Evolutionary conservation across 2,888 invertebrate genomes (phyloP).

Genomic region (Thera obeliscata): DNA sequence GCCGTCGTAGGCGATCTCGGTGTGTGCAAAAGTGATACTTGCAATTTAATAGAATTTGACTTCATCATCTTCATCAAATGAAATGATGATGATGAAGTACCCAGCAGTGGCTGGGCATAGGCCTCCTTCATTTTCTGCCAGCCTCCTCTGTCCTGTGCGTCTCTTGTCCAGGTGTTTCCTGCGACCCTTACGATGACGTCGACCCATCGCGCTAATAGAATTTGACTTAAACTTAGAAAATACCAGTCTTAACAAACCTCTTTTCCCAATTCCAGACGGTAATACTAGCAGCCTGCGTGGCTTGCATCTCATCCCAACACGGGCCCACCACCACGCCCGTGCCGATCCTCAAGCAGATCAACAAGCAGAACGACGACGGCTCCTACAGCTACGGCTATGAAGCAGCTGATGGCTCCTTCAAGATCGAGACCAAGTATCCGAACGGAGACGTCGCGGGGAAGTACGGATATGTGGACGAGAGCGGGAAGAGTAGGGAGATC

Average conservation of each 20-base stretch:
- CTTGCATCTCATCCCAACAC: conserved; percentile 63
- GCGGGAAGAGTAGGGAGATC: conserved; percentile 89
- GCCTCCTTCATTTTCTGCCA: too few species aligned
- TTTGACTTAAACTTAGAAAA: too few species aligned
- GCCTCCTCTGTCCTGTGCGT: too few species aligned
- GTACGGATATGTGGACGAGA: conserved; percentile 94
- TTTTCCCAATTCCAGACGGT: conserved; percentile 50
- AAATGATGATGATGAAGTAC: too few species aligned
- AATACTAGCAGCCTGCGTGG: conserved; percentile 50
- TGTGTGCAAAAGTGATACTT: too few species aligned
- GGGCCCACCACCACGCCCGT: conserved; percentile 89
- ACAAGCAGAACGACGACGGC: conserved; percentile 93
- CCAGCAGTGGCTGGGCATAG: too few species aligned
- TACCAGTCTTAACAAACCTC: not conserved
- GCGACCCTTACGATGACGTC: too few species aligned
- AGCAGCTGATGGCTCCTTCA: conserved; percentile 93
- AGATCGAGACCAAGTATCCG: conserved; percentile 94
- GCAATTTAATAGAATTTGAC: too few species aligned
- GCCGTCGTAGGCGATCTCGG: too few species aligned
- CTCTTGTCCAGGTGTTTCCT: too few species aligned
- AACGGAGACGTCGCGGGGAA: conserved; percentile 94
- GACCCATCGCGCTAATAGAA: too few species aligned
- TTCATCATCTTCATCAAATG: too few species aligned
- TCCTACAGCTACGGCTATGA: conserved; percentile 96
- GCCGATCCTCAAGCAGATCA: conserved; percentile 92